Percentiles rank a stretch among this genome's conserved stretches.
These are phyloP conservation scores for Mesitornis unicolor DNA, from an alignment of 2,113 vertebrate species.

Conservation along the genomic window DNA sequence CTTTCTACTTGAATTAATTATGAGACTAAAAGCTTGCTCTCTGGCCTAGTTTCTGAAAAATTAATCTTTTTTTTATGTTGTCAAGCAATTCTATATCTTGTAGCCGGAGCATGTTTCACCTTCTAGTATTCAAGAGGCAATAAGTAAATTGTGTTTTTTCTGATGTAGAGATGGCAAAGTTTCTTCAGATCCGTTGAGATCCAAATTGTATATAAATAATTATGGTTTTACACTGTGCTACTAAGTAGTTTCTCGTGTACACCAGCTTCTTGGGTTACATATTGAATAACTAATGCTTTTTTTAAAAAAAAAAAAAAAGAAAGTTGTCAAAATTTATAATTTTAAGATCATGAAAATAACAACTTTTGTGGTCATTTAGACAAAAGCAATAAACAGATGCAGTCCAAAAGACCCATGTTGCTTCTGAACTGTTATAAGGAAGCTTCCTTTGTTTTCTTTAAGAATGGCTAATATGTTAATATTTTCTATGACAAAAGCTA, in stretches of 20 bases:
- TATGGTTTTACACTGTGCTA: neutral
- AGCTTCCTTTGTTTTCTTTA: neutral
- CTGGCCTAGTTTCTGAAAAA: constrained; percentile 14
- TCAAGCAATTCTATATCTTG: fast-evolving
- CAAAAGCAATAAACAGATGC: neutral
- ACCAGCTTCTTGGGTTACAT: neutral
- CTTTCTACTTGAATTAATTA: constrained; percentile 34
- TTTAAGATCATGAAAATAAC: neutral
- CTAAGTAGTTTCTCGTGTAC: neutral
- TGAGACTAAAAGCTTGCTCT: neutral
- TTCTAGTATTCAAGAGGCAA: neutral
- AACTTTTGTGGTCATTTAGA: neutral
- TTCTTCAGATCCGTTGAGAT: neutral
- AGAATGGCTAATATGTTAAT: neutral
- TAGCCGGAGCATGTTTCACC: neutral
- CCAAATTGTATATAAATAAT: neutral
- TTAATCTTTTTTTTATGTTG: neutral
- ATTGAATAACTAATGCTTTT: neutral
- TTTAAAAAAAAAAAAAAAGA: neutral
- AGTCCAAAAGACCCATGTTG: constrained; percentile 6
- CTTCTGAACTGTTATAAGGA: neutral
- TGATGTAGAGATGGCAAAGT: neutral
- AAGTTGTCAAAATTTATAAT: neutral
- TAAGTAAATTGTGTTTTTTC: neutral
- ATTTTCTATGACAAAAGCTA: neutral